Percentiles rank a stretch among this genome's conserved stretches.
These are phyloP conservation scores for Synaphobranchus kaupii DNA, from an alignment of 2,797 vertebrate species.

Conservation along the genomic window DNA sequence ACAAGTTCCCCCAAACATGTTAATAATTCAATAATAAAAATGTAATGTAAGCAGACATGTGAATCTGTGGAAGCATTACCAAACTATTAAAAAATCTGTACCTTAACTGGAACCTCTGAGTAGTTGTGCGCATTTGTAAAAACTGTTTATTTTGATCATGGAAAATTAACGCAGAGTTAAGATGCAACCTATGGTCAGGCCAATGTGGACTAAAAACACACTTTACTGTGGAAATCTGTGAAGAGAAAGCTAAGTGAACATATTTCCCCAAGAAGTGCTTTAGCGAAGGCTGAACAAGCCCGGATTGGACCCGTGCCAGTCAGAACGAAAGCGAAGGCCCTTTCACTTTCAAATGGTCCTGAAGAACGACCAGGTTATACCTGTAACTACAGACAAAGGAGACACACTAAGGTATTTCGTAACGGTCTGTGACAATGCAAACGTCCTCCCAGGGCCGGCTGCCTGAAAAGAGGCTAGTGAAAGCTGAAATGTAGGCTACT, in stretches of 20 bases:
- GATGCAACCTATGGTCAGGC: background rate
- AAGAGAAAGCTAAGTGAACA: background rate
- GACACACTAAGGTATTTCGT: background rate
- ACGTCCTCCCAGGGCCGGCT: background rate
- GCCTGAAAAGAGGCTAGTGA: too few species aligned
- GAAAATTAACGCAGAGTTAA: background rate
- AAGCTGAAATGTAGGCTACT: background rate
- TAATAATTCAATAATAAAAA: too few species aligned
- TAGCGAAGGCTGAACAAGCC: background rate
- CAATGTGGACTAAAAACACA: background rate
- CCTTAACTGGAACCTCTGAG: too few species aligned
- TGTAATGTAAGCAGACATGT: too few species aligned
- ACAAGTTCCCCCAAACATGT: background rate
- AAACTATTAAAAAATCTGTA: background rate
- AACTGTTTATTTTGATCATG: background rate
- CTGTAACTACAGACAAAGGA: background rate
- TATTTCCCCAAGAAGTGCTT: background rate
- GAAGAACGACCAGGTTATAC: background rate
- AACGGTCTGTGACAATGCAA: background rate
- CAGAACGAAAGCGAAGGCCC: slow-evolving; percentile 24
- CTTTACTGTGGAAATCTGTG: background rate
- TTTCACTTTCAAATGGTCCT: background rate
- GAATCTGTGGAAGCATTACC: background rate
- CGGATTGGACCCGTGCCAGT: background rate
- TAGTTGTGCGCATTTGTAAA: background rate